These are phyloP conservation scores for Halichoerus grypus DNA, from an alignment of 2,113 vertebrate species.

Conservation along the genomic window DNA sequence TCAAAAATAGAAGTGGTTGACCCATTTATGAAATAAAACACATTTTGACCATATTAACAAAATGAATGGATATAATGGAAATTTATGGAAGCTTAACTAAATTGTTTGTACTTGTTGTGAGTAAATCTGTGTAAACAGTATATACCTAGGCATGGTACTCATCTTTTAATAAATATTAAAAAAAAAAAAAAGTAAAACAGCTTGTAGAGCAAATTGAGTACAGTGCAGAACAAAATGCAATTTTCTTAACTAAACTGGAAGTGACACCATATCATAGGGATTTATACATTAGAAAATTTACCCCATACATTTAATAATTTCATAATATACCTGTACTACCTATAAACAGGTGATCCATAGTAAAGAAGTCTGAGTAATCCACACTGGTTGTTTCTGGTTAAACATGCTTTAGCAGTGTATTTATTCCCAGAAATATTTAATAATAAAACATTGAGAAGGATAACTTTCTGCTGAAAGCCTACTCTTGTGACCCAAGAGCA, in stretches of 20 bases:
- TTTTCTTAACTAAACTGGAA: constrained; percentile 52
- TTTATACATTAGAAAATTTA: background rate
- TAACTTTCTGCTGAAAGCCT: background rate
- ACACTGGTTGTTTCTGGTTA: background rate
- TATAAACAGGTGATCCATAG: background rate
- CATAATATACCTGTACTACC: background rate
- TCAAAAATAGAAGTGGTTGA: constrained; percentile 52
- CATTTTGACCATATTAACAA: constrained; percentile 51
- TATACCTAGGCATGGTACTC: background rate
- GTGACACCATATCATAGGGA: background rate
- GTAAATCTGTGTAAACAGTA: constrained; percentile 42
- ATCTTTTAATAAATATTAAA: constrained; percentile 50
- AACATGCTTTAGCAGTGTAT: background rate
- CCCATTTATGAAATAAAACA: constrained; percentile 52
- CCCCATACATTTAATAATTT: background rate
- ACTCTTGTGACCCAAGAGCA: background rate
- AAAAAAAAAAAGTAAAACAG: background rate
- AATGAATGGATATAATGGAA: background rate
- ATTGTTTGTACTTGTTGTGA: constrained; percentile 48
- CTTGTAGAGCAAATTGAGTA: background rate
- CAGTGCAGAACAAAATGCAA: constrained; percentile 12
- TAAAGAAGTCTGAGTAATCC: constrained; percentile 13
- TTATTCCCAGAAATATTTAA: constrained; percentile 47
- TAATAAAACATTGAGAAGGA: constrained; percentile 22
- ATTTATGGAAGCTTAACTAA: background rate